These are phyloP conservation scores for Aix galericulata DNA, from an alignment of 2,113 vertebrate species.

Conservation along the genomic window DNA sequence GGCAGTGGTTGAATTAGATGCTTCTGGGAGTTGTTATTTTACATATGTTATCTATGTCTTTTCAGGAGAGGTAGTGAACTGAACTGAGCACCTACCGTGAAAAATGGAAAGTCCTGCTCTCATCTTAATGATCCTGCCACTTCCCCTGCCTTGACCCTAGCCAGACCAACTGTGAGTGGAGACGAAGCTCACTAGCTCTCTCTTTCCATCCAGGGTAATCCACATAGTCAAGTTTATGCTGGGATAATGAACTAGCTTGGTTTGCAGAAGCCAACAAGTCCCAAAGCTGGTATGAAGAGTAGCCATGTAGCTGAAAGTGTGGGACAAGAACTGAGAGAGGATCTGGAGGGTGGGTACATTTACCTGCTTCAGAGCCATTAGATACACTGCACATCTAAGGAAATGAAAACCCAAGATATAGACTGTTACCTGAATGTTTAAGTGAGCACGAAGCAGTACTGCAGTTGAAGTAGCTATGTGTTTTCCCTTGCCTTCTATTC, in stretches of 20 bases:
- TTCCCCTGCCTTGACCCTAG: not conserved
- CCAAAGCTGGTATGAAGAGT: not conserved
- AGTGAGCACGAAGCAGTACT: not conserved
- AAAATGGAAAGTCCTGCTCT: not conserved
- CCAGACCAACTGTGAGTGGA: not conserved
- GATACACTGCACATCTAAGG: not conserved
- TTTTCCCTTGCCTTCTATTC: not conserved
- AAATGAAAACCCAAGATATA: not conserved
- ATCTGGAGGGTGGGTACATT: not conserved
- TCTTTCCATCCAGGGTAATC: not conserved
- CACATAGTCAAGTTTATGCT: not conserved
- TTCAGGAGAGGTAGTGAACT: not conserved
- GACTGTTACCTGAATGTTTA: not conserved
- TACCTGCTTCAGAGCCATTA: not conserved
- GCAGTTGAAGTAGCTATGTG: not conserved
- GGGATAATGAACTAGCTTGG: not conserved
- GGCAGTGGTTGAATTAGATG: not conserved
- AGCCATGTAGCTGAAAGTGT: accelerated
- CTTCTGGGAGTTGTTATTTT: not conserved
- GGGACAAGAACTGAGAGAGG: not conserved
- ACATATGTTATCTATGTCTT: not conserved
- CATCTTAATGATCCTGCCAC: not conserved
- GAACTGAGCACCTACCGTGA: not conserved
- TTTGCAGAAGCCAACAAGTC: not conserved
- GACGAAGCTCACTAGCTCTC: not conserved